phyloP scores from a whole-genome alignment of 2,113 vertebrate genomes.

The Neodon shergylaensis region DNA sequence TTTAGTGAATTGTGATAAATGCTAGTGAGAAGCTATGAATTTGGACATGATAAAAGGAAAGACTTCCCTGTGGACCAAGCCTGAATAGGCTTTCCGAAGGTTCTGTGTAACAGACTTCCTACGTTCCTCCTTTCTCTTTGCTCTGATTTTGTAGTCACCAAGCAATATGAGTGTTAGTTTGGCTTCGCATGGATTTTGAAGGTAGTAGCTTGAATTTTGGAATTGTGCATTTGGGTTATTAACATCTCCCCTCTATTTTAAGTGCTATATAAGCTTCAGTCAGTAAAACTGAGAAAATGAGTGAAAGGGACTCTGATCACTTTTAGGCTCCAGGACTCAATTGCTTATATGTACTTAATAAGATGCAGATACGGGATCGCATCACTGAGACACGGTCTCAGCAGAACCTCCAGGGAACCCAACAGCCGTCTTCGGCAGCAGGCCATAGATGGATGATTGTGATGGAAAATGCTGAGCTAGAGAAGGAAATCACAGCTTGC shows the following conservation, averaged over 20 bases:
- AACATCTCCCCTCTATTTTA: neutral
- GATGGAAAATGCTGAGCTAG: neutral
- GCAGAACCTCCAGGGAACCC: neutral
- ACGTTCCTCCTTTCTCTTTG: neutral
- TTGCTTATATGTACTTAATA: neutral
- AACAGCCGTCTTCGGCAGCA: neutral
- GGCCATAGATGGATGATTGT: neutral
- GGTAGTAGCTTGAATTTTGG: neutral
- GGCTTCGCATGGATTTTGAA: neutral
- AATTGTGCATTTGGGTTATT: neutral
- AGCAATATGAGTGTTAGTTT: neutral
- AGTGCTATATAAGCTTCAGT: neutral
- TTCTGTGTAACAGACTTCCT: neutral
- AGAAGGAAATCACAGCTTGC: neutral
- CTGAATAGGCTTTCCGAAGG: neutral
- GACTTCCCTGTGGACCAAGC: neutral
- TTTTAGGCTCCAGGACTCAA: neutral
- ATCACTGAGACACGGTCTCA: neutral
- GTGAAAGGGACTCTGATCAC: neutral
- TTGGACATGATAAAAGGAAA: neutral
- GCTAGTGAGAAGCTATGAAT: neutral
- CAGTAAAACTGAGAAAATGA: neutral
- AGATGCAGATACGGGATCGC: neutral
- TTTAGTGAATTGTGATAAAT: neutral
- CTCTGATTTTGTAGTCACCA: neutral